Conservation (phyloP, 1,140 invertebrate genomes). For the Drosophila aff. region DNA sequence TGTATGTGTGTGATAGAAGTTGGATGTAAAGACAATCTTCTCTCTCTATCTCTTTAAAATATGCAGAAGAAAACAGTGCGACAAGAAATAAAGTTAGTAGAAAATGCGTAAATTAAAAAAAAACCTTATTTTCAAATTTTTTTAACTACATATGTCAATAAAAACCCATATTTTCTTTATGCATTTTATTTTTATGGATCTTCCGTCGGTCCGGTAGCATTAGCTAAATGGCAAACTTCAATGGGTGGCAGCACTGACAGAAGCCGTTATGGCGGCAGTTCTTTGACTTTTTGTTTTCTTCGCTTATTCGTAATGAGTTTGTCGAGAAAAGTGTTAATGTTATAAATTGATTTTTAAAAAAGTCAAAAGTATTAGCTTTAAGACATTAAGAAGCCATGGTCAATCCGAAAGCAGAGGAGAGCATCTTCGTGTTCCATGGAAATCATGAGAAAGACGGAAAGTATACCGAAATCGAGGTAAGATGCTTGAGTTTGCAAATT, state of each 20-base stretch:
- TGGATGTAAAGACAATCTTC: background rate
- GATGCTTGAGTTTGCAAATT: background rate
- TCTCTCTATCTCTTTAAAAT: background rate
- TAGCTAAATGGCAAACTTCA: background rate
- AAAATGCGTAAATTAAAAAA: background rate
- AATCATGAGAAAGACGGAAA: constrained; percentile 10
- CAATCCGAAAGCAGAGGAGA: constrained; percentile 14
- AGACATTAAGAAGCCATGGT: constrained; percentile 19
- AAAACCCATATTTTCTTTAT: too few species aligned
- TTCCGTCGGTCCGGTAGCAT: constrained; percentile 4
- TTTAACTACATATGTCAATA: too few species aligned
- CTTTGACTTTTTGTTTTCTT: constrained; percentile 28
- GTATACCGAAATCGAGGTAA: constrained; percentile 43
- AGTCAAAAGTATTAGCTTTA: background rate
- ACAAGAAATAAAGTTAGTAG: background rate
- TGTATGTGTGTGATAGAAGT: background rate
- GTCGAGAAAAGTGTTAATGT: background rate
- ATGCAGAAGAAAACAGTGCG: background rate
- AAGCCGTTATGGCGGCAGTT: constrained; percentile 29
- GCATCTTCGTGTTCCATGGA: constrained; percentile 28
- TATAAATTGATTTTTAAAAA: background rate
- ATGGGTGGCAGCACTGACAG: background rate
- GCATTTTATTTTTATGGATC: background rate
- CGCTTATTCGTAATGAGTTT: constrained; percentile 6
- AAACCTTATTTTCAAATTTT: background rate